Evolutionary conservation across 2,797 vertebrate species (phyloP).

Genomic region (Sorex maritimensis): DNA sequence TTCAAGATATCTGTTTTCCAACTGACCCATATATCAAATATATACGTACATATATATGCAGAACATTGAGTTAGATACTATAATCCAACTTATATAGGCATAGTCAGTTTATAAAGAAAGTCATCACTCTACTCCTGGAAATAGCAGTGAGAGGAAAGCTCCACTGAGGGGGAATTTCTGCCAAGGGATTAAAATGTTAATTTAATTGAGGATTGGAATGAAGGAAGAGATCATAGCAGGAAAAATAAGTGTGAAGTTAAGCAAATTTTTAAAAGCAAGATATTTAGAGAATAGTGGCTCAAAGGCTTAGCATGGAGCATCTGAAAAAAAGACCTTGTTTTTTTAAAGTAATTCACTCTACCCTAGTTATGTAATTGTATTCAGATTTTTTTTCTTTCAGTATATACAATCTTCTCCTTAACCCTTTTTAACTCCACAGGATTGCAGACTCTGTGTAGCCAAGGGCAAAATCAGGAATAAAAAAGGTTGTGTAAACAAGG

Average conservation of each 20-base stretch:
- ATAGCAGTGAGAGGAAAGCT: neutral
- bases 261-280: neutral
- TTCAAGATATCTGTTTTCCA: neutral
- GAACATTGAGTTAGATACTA: neutral
- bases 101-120: neutral
- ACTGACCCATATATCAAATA: neutral
- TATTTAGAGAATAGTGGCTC: neutral
- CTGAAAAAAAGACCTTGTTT: neutral
- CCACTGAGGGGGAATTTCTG: neutral
- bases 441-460: slow-evolving; percentile 27
- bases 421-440: slow-evolving; percentile 43
- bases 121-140: neutral
- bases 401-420: slow-evolving; percentile 56
- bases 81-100: neutral
- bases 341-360: neutral
- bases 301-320: neutral
- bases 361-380: neutral
- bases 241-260: slow-evolving; percentile 25
- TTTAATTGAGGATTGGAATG: neutral
- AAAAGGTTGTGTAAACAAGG: slow-evolving; percentile 66
- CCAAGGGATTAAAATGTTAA: neutral
- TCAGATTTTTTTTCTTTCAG: slow-evolving; percentile 41
- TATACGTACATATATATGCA: neutral
- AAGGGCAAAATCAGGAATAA: slow-evolving; percentile 36
- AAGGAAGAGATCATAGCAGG: neutral